Conservation (phyloP, 2,113 vertebrate genomes). For the Neomonachus schauinslandi region DNA sequence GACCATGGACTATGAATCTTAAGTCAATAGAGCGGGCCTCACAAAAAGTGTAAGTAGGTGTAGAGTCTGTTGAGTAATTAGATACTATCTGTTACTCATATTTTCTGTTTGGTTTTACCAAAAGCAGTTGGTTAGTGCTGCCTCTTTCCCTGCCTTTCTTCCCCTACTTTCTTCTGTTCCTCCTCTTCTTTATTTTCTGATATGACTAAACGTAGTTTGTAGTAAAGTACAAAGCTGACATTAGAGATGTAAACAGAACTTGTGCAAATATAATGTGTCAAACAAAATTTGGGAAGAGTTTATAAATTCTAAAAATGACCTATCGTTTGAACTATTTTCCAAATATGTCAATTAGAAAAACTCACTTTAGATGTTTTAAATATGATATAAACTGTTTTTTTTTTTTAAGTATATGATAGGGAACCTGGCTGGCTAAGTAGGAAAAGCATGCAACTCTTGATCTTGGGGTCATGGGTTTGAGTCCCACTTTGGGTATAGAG, state of each 20-base stretch:
- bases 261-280: neutral
- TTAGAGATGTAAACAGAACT: neutral
- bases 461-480: neutral
- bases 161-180: neutral
- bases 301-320: neutral
- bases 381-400: neutral
- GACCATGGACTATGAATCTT: neutral
- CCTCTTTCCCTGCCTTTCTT: neutral
- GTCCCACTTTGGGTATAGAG: neutral
- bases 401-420: neutral
- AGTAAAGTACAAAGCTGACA: neutral
- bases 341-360: neutral
- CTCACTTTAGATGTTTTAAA: neutral
- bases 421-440: neutral
- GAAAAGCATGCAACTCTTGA: neutral
- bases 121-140: neutral
- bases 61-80: neutral
- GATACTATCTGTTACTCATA: neutral
- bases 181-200: neutral
- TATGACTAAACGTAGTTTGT: neutral
- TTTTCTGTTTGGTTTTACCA: slow-evolving; percentile 1
- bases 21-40: neutral
- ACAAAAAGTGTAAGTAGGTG: neutral
- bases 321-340: neutral
- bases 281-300: neutral